Conservation (phyloP, 2,797 vertebrate genomes). For the Diceros bicornis region DNA sequence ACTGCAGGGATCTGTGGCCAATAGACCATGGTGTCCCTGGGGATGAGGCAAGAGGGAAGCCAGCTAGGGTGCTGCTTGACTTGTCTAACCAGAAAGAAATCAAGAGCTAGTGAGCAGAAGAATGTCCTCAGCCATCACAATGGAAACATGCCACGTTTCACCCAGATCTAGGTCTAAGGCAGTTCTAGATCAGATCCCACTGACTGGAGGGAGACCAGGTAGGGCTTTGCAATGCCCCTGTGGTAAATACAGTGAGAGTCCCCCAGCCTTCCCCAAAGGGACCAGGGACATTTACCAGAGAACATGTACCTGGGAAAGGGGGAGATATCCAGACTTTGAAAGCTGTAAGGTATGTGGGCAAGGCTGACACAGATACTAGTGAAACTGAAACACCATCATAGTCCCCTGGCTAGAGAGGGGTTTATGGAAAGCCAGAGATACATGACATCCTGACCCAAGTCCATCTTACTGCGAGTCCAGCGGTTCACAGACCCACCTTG, state of each 20-base stretch:
- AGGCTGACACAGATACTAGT: background rate
- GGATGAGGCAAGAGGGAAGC: background rate
- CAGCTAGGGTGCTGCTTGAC: background rate
- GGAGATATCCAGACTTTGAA: background rate
- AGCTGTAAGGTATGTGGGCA: background rate
- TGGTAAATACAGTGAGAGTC: background rate
- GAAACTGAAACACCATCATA: background rate
- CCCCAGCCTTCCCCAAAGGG: background rate
- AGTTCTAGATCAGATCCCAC: background rate
- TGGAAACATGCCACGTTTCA: fast-evolving
- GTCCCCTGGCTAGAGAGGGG: background rate
- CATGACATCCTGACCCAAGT: background rate
- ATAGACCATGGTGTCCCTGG: background rate
- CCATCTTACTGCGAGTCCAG: background rate
- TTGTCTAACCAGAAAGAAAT: background rate
- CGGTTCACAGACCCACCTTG: fast-evolving
- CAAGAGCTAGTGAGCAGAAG: background rate
- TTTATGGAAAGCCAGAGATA: background rate
- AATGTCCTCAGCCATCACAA: fast-evolving
- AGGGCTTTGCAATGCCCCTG: background rate
- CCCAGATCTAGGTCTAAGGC: no score
- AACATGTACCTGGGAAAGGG: no score
- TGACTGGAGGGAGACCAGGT: background rate
- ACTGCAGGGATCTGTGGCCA: background rate
- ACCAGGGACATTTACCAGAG: background rate